phyloP scores from a whole-genome alignment of 2,888 invertebrate genomes.

The Brenthis hecate region DNA sequence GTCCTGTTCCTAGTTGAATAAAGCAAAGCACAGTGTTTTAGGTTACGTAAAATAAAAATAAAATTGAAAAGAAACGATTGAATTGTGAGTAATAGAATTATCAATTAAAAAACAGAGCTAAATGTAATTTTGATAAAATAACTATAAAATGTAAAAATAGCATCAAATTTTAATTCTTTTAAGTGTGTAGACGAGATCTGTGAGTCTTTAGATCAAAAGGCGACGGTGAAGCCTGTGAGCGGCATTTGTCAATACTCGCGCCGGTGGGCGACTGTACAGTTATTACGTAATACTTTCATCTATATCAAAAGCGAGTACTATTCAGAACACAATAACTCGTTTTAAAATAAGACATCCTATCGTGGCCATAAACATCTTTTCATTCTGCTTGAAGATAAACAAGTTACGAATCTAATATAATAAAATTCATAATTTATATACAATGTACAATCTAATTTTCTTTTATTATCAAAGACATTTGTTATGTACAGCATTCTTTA shows the following conservation, averaged over 20 bases:
- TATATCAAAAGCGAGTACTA: conserved; percentile 49
- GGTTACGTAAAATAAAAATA: too few relatives aligned
- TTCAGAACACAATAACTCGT: conserved; percentile 57
- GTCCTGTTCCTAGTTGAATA: too few relatives aligned
- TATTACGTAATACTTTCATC: conserved; percentile 69
- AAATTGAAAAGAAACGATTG: too few relatives aligned
- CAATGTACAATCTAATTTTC: conserved; percentile 40
- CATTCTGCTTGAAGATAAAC: conserved; percentile 15
- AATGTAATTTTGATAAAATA: background rate
- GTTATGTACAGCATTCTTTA: background rate
- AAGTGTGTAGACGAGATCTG: background rate
- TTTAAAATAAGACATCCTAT: conserved; percentile 33
- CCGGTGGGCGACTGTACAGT: conserved; percentile 67
- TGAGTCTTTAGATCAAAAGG: conserved; percentile 17
- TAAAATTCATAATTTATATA: conserved; percentile 32
- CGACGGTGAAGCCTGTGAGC: conserved; percentile 49
- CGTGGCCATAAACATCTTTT: conserved; percentile 15
- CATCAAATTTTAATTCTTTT: background rate
- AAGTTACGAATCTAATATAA: conserved; percentile 17
- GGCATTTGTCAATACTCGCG: conserved; percentile 72
- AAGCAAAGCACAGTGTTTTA: too few relatives aligned
- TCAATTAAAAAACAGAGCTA: too few relatives aligned
- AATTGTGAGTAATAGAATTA: too few relatives aligned
- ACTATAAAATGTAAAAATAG: background rate
- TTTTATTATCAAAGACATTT: conserved; percentile 37